Base-by-base conservation (phyloP, 2,113 vertebrate species). In the Lophura nycthemera region DNA sequence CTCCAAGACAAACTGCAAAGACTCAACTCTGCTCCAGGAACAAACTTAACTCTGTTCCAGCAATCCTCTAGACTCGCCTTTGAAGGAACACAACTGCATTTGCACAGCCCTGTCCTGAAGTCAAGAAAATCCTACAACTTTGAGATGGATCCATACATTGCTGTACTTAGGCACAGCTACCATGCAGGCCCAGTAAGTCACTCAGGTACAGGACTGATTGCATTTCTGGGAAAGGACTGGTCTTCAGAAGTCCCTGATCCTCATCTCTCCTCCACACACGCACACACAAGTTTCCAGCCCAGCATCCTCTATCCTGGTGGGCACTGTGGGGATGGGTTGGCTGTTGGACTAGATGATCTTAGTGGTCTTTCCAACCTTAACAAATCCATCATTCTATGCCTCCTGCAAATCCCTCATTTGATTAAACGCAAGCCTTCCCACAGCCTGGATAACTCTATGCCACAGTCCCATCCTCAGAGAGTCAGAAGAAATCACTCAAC, bases 181-280 rank as follows among this genome's bases (percentile, higher is more conserved):
- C 43, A 27, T 10, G 7, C 34, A 32, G n/a, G 30, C 27, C 71
- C 74, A 21, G 6, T 27, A 63, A 86, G 42, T 13, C 50, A 73
- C 22, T 8, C 18, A 13, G 13, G 10, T 38, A 34, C 0, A 80
- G 56, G 30, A 36, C 0, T 73, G 47, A 57, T 0, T 36, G 2
- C 16, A 25, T 52, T 82, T 57, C 64, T 66, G 83, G 17, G 38
- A n/a, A 83, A 81, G 7, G 19, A 81, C 81, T 47, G 19, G 21
- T 30, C 11, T 69, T 66, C 14, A 75, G 9, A 10, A 32, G 42
- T 38, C 4, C 1, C 17, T 71, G 40, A 71, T 4, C 15, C 13
- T 47, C 8, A 45, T 3, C 40, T 45, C 29, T 19, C 13, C 8
- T 66, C 47, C 43, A 36, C 25, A 24, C 25, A 18, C 7, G 36